phyloP scores from a whole-genome alignment of 1,140 invertebrate genomes.

The Coelopa frigida region DNA sequence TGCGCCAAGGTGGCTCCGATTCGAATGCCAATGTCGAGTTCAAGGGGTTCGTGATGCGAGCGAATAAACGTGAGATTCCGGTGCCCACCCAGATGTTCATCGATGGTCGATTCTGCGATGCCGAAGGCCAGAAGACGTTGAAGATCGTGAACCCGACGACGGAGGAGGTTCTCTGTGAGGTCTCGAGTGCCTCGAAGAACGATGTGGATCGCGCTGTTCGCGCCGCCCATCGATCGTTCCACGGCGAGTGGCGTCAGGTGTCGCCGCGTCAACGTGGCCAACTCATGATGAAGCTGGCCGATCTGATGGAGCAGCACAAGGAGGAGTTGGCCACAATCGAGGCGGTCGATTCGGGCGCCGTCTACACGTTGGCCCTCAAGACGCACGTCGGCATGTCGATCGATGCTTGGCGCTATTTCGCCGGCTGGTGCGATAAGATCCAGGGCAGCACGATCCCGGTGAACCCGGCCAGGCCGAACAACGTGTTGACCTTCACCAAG shows the following conservation, averaged over 20 bases:
- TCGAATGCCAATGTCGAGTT: constrained; percentile 49
- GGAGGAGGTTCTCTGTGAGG: constrained; percentile 72
- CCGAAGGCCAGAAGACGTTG: constrained; percentile 57
- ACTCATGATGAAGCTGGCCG: constrained; percentile 74
- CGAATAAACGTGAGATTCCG: constrained; percentile 76
- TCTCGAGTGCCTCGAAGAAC: constrained; percentile 64
- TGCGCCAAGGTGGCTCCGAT: constrained; percentile 25
- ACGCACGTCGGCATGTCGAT: constrained; percentile 93
- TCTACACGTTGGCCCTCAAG: constrained; percentile 90
- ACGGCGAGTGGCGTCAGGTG: constrained; percentile 83
- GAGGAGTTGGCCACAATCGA: constrained; percentile 92
- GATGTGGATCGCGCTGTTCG: constrained; percentile 84
- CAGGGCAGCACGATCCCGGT: constrained; percentile 87
- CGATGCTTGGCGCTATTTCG: constrained; percentile 86
- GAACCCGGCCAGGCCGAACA: constrained; percentile 80
- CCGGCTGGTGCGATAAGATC: constrained; percentile 93
- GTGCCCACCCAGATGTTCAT: constrained; percentile 89
- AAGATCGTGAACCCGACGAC: constrained; percentile 78
- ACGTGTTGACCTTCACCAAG: constrained; percentile 71
- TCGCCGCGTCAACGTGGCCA: constrained; percentile 74
- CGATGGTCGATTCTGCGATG: constrained; percentile 81
- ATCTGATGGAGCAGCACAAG: constrained; percentile 88
- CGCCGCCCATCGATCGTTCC: constrained; percentile 79
- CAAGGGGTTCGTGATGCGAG: constrained; percentile 64
- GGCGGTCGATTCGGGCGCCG: constrained; percentile 86